Evolutionary conservation across 1,140 invertebrate species (phyloP), one percentile per base, ranked within the genome.

Genomic region (Zophobas morio): DNA sequence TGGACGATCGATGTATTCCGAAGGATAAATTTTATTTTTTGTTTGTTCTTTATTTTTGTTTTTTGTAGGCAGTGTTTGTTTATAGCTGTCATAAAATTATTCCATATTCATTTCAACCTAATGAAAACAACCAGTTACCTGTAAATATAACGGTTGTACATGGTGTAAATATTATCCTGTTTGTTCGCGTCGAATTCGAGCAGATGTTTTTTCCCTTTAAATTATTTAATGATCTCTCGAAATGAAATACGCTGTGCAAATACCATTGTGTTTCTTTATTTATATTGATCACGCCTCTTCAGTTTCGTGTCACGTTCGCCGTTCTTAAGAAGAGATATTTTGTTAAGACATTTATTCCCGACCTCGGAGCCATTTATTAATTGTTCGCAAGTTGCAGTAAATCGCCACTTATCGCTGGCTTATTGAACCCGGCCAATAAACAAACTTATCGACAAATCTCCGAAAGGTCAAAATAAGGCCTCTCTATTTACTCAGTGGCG

Each of bases 221-320:
- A 51, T 51, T 51, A 6, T n/a, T 51, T 51, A 51, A 51, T 51
- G 49, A 51, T 51, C 49, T 6, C 49, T 2, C 49, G n/a, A 51
- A 51, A 51, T 51, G 49, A 51, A 51, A 51, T 51, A 51, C n/a
- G 49, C n/a, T 20, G 49, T 51, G 49, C 49, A 51, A 51, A 51
- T 51, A 20, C 49, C n/a, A 6, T 51, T 20, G 4, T 51, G 49
- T 20, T 51, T 20, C 49, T 51, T 51, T 51, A 51, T 51, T 51
- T 51, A 51, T 51, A 51, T 51, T 51, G 49, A 51, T 51, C 49
- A 51, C 49, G 49, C 49, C 49, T 51, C 49, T 51, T 51, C 49
- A 51, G 49, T 51, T 51, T 51, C 49, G n/a, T 51, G 49, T 51
- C 49, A 51, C 49, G 49, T 51, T 20, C 49, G 49, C 49, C 49